phyloP scores from a whole-genome alignment of 2,797 vertebrate species.

The Danio albolineatus region DNA sequence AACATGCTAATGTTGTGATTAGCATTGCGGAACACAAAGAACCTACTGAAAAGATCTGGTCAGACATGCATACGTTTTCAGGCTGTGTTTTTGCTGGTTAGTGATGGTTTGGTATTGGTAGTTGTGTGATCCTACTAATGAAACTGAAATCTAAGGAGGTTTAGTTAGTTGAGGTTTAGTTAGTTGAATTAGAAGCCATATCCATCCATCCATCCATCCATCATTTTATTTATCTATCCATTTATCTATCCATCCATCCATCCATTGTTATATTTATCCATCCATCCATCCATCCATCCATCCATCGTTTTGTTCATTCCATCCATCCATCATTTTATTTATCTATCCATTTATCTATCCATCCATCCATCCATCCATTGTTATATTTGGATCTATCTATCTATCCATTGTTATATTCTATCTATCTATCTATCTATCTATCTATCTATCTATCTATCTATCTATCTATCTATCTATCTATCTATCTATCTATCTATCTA shows the following conservation, averaged over 20 bases:
- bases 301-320: background rate
- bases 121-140: background rate
- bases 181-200: background rate
- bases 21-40: background rate
- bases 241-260: background rate
- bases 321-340: background rate
- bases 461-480: no score
- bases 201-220: background rate
- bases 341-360: no score
- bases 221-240: background rate
- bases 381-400: no score
- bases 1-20: constrained; percentile 14
- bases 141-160: background rate
- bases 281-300: background rate
- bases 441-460: no score
- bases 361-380: background rate
- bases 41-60: background rate
- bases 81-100: background rate
- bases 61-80: background rate
- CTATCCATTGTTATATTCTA: background rate
- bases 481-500: no score
- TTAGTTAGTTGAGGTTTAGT: background rate
- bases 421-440: background rate
- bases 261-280: no score
- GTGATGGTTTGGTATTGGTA: background rate